Percentiles rank a stretch among this genome's conserved stretches.
These are phyloP conservation scores for Parambassis ranga DNA, from an alignment of 2,797 vertebrate genomes.

Conservation along the genomic window DNA sequence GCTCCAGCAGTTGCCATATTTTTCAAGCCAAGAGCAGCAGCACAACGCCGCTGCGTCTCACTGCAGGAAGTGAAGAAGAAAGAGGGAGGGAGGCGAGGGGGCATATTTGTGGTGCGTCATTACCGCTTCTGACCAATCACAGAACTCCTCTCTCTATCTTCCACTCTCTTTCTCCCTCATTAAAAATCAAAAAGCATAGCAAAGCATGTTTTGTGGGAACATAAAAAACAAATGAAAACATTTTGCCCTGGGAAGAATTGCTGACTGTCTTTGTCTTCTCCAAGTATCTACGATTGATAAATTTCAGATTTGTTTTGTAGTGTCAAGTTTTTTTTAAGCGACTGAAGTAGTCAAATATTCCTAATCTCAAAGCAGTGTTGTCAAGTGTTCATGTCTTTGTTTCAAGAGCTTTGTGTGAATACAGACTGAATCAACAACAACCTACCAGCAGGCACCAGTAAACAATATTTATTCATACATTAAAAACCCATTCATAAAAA, in stretches of 20 bases:
- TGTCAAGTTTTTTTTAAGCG: too few species aligned
- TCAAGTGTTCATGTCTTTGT: background rate
- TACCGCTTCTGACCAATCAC: slow-evolving; percentile 40
- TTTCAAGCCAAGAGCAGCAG: slow-evolving; percentile 5
- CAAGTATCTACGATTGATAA: too few species aligned
- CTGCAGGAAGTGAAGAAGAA: slow-evolving; percentile 44
- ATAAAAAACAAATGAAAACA: too few species aligned
- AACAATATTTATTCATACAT: slow-evolving; percentile 80
- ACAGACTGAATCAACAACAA: slow-evolving; percentile 29
- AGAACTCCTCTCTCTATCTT: background rate
- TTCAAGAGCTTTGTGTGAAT: background rate
- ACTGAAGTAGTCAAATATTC: background rate
- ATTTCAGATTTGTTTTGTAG: too few species aligned
- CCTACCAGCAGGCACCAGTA: slow-evolving; percentile 48
- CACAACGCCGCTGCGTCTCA: slow-evolving; percentile 15
- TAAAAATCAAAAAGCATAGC: too few species aligned
- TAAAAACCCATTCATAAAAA: slow-evolving; percentile 78
- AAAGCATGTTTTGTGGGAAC: too few species aligned
- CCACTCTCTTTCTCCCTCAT: background rate
- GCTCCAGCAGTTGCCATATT: slow-evolving; percentile 80
- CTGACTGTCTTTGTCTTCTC: too few species aligned
- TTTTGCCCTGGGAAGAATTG: too few species aligned
- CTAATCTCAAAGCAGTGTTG: background rate
- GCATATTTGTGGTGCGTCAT: slow-evolving; percentile 37
- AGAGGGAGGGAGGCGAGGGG: background rate